Percentiles rank a stretch among this genome's conserved stretches.
These are phyloP conservation scores for Dysmachus trigonus DNA, from an alignment of 2,888 invertebrate genomes.

Conservation along the genomic window DNA sequence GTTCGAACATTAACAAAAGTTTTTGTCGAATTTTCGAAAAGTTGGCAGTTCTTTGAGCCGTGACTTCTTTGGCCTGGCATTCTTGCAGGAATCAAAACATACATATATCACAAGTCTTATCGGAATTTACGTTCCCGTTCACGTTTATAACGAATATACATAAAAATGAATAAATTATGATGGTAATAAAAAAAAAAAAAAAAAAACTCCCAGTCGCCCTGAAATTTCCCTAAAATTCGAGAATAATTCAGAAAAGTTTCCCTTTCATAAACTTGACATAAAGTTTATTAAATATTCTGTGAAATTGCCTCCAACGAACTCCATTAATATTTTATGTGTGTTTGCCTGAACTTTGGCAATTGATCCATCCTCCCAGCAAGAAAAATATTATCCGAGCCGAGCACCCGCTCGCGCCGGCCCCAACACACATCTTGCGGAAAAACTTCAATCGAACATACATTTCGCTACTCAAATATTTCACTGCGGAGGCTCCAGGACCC, in stretches of 20 bases:
- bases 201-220: background rate
- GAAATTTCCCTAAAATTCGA: slow-evolving; percentile 1
- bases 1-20: background rate
- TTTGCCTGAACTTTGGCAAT: slow-evolving; percentile 21
- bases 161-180: slow-evolving; percentile 25
- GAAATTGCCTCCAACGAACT: slow-evolving; percentile 26
- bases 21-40: background rate
- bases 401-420: background rate
- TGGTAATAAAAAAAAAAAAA: slow-evolving; percentile 1
- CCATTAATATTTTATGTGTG: slow-evolving; percentile 22
- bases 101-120: background rate
- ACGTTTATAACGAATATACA: background rate
- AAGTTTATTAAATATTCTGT: slow-evolving; percentile 33
- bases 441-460: slow-evolving; percentile 28
- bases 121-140: background rate
- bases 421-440: background rate
- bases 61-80: background rate
- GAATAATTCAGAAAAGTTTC: slow-evolving; percentile 25
- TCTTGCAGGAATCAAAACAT: background rate
- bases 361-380: background rate
- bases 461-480: background rate
- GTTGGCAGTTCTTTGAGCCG: background rate
- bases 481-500: background rate
- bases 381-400: background rate
- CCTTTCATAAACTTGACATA: slow-evolving; percentile 30